Evolutionary conservation across 23 tunicate species (phyloP), one percentile per base, ranked within the genome.

Genomic region (Corella eumyota): DNA sequence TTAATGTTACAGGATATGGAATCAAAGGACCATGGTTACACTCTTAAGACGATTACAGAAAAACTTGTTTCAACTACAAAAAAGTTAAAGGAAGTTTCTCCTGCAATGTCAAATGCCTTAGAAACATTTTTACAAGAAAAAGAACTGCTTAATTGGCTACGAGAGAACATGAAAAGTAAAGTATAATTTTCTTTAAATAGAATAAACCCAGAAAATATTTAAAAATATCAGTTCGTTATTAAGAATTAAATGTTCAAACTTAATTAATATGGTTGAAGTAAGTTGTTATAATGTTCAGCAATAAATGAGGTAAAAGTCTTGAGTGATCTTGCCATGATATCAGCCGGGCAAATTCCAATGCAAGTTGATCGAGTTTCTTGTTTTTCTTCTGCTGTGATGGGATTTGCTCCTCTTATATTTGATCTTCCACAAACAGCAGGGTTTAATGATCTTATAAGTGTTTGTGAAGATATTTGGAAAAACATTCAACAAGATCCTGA

Each of bases 241-340:
- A 40, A 40, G 15, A 9, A 9, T 40, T 40, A 40, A 40, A 9
- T 40, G 13, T 40, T 11, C 48, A 40, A 40, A 40, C 15, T 15
- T 21, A 48, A 2, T 3, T 48, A 48, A 26, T n/a, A n/a, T n/a
- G n/a, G n/a, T n/a, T n/a, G n/a, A n/a, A n/a, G n/a, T n/a, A n/a
- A 24, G 9, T 31, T 60, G 1, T 34, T 60, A 34, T 34, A 2
- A 3, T 21, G 49, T 37, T 60, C 35, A 73, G 79, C 50, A 20
- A 52, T 64, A 23, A 32, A 32, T 0, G 79, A 58, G 17, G 70
- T 73, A n/a, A 50, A 73, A 73, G 79, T 52, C 36, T 25, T 71
- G 26, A 58, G 77, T 60, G 77, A 81, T 73, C 69, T 81, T 44
- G 90, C 79, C n/a, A 81, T 81, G 90, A 81, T 81, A 34, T 58